Base-by-base conservation (phyloP, 2,113 vertebrate species). In the Capreolus pygargus region DNA sequence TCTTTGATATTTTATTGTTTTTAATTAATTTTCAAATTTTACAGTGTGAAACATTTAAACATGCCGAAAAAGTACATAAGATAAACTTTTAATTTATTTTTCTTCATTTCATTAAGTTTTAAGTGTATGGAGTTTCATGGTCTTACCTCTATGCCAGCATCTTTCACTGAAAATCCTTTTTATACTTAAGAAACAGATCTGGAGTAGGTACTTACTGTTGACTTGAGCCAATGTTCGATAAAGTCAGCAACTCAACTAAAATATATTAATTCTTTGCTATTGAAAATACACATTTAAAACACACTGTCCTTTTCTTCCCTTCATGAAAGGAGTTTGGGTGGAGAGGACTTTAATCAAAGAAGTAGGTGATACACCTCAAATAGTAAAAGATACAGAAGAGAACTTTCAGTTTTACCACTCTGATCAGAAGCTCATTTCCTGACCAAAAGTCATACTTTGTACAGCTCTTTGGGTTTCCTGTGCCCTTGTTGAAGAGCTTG, bases 381-480 rank as follows among this genome's bases (percentile, higher is more conserved):
- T 94, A 91, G 30, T 87, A 90, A 91, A 50, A 82, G n/a, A 83
- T 95, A 30, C 27, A 70, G 76, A 94, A 85, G 45, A 92, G 25
- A 88, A 94, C 70, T 96, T 97, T 81, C 61, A 74, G 82, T 93
- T 88, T 95, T 93, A 91, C 50, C 47, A 50, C 10, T 90, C 82
- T 86, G 67, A 94, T 96, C 86, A 96, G 57, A 91, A 96, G 82
- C 33, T 96, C 50, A 97, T 94, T 96, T 97, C 87, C 82, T 96
- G n/a, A 91, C n/a, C 60, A 54, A 70, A 97, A 97, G 89, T 89
- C 70, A 92, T 33, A 86, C 57, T 96, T 78, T 84, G 82, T 96
- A 93, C 16, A 96, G 21, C 39, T 95, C 7, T 90, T 90, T 89
- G 92, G 78, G 45, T 96, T 94, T 97, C 58, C 82, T 78, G 54